phyloP scores from a whole-genome alignment of 2,888 invertebrate species.

The Abscondita cerata region DNA sequence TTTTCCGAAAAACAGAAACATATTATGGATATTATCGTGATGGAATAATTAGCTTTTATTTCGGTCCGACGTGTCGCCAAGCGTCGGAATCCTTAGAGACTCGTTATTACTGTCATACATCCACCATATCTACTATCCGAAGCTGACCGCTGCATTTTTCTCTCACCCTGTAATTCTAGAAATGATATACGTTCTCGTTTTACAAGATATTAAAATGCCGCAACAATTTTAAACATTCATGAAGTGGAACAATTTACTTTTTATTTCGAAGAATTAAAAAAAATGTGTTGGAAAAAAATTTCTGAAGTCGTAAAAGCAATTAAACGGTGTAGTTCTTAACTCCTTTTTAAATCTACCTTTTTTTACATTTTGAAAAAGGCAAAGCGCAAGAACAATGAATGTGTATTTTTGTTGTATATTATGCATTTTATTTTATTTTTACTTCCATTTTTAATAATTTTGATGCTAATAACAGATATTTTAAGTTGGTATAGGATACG shows the following conservation, averaged over 20 bases:
- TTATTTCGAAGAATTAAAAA: conserved; percentile 23
- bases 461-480: too few species aligned
- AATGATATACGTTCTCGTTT: conserved; percentile 27
- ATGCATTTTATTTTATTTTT: too few species aligned
- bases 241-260: conserved; percentile 34
- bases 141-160: conserved; percentile 28
- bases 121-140: conserved; percentile 3
- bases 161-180: conserved; percentile 20
- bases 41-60: conserved; percentile 22
- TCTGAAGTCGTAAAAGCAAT: conserved; percentile 40
- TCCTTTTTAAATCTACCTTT: conserved; percentile 8
- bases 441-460: too few species aligned
- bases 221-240: conserved; percentile 33
- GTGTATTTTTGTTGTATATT: too few species aligned
- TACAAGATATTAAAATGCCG: conserved; percentile 27
- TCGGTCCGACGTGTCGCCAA: conserved; percentile 14
- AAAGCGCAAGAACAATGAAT: too few species aligned
- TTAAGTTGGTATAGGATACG: too few species aligned
- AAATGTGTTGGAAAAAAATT: conserved; percentile 15
- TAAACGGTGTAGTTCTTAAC: conserved; percentile 35
- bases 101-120: conserved; percentile 17
- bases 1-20: not conserved
- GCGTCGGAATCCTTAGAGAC: conserved; percentile 15
- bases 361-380: not conserved
- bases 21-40: conserved; percentile 15